phyloP scores from a whole-genome alignment of 2,797 vertebrate species.

The Neostethus bicornis region DNA sequence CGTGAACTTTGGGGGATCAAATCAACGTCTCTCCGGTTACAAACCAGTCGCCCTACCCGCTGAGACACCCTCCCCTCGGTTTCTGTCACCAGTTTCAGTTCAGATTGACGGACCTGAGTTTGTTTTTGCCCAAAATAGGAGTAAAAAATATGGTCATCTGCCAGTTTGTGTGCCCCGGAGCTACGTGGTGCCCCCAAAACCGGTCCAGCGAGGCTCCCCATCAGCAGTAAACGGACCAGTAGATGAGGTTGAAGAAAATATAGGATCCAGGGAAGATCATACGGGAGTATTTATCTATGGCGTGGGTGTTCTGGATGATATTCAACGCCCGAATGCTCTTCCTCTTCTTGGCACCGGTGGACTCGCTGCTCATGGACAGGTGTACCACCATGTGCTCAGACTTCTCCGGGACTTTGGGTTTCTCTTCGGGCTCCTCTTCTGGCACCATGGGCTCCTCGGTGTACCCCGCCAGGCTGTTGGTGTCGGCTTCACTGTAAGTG shows the following conservation, averaged over 20 bases:
- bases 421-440: conserved; percentile 85
- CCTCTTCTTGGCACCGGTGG: conserved; percentile 88
- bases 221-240: conserved; percentile 96
- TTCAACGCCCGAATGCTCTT: conserved; percentile 81
- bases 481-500: conserved; percentile 91
- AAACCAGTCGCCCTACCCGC: no score
- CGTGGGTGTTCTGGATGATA: conserved; percentile 92
- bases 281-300: conserved; percentile 95
- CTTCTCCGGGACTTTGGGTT: conserved; percentile 81
- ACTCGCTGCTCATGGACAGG: conserved; percentile 86
- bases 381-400: conserved; percentile 90
- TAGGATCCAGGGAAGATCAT: conserved; percentile 95
- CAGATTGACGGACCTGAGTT: no score
- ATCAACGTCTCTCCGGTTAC: no score
- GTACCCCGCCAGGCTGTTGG: conserved; percentile 92
- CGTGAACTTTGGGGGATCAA: no score
- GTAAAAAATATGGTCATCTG: no score
- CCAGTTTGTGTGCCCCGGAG: no score
- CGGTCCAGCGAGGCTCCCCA: neutral
- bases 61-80: no score
- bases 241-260: conserved; percentile 97
- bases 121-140: no score
- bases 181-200: neutral
- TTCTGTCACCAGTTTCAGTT: no score
- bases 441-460: conserved; percentile 84